Conservation (phyloP, 35 echinoderm and acorn worm genomes). For the Heliocidaris erythrogramma region DNA sequence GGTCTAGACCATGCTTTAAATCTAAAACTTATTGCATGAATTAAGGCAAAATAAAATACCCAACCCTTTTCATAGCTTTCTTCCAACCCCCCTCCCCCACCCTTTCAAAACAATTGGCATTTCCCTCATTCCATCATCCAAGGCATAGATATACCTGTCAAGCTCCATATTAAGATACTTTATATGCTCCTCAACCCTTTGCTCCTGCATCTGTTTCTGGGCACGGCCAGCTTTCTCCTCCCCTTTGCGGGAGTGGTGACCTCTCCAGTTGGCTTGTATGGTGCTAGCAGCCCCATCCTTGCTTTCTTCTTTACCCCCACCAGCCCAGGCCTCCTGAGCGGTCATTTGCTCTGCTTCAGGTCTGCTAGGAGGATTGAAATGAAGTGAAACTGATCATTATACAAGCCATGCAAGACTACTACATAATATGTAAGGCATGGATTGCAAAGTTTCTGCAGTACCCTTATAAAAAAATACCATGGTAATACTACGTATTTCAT, state of each 20-base stretch:
- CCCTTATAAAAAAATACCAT: no score
- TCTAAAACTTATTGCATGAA: no score
- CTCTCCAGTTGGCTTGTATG: slow-evolving; percentile 92
- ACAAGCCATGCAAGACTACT: no score
- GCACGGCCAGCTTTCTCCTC: slow-evolving; percentile 59
- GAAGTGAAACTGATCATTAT: neutral
- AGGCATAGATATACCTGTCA: slow-evolving; percentile 68
- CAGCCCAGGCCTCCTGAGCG: slow-evolving; percentile 10
- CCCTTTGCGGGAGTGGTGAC: slow-evolving; percentile 60
- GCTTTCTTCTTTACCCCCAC: slow-evolving; percentile 28
- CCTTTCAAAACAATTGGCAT: no score
- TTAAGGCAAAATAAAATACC: no score
- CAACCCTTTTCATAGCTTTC: no score
- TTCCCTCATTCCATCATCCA: neutral
- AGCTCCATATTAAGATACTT: slow-evolving; percentile 86
- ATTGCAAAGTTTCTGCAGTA: no score
- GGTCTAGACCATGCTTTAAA: no score
- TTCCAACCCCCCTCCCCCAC: no score
- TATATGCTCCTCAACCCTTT: slow-evolving; percentile 88
- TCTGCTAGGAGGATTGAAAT: slow-evolving; percentile 20
- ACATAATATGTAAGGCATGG: no score
- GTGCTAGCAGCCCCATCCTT: slow-evolving; percentile 60
- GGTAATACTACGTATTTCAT: no score
- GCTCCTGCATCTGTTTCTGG: slow-evolving; percentile 61
- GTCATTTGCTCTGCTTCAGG: slow-evolving; percentile 33